Evolutionary conservation across 2,888 invertebrate genomes (phyloP).

Genomic region (Carabus problematicus): DNA sequence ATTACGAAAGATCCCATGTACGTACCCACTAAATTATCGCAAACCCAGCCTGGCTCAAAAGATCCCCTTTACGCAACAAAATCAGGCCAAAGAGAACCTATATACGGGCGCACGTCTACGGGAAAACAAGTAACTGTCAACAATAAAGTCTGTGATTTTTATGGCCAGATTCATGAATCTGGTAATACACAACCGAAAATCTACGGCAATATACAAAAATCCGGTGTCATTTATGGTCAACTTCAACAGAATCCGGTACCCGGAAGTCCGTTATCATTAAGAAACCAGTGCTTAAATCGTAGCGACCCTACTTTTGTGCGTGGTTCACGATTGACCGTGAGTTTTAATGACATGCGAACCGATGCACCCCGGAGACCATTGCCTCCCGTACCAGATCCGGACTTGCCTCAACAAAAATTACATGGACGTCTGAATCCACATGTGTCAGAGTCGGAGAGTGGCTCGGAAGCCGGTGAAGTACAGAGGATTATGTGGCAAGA

Average conservation of each 20-base stretch:
- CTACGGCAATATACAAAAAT: slow-evolving; percentile 48
- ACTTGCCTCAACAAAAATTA: slow-evolving; percentile 56
- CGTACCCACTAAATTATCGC: slow-evolving; percentile 24
- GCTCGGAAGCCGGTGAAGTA: slow-evolving; percentile 76
- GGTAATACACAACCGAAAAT: neutral
- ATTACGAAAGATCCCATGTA: slow-evolving; percentile 28
- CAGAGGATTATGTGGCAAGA: slow-evolving; percentile 65
- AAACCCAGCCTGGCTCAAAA: slow-evolving; percentile 16
- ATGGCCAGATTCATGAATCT: slow-evolving; percentile 58
- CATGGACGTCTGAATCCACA: slow-evolving; percentile 14
- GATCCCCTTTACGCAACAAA: slow-evolving; percentile 37
- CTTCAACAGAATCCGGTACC: slow-evolving; percentile 50
- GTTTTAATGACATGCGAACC: slow-evolving; percentile 56
- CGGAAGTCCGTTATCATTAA: slow-evolving; percentile 46
- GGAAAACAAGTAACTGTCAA: slow-evolving; percentile 52
- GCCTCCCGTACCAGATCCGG: slow-evolving; percentile 56
- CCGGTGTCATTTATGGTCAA: slow-evolving; percentile 57
- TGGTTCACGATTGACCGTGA: slow-evolving; percentile 56
- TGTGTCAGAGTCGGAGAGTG: slow-evolving; percentile 71
- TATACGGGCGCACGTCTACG: slow-evolving; percentile 40
- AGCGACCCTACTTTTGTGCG: slow-evolving; percentile 52
- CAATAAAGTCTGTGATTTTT: slow-evolving; percentile 58
- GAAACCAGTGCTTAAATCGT: slow-evolving; percentile 49
- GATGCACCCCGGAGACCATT: slow-evolving; percentile 39
- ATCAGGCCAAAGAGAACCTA: slow-evolving; percentile 42